phyloP scores from a whole-genome alignment of 1,140 invertebrate genomes.

The Drosophila ironensis region DNA sequence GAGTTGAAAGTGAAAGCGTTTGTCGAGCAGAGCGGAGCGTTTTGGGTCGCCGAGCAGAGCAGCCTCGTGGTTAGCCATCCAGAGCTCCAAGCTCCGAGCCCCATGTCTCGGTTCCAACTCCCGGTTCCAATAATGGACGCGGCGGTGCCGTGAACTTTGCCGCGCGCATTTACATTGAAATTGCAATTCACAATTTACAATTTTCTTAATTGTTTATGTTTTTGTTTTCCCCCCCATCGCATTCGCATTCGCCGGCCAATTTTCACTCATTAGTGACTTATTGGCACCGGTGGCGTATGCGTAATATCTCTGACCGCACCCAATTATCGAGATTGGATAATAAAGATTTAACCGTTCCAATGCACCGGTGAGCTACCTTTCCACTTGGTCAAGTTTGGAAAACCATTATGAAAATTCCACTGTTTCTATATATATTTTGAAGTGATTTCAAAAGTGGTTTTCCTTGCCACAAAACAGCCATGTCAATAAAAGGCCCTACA shows the following conservation, averaged over 20 bases:
- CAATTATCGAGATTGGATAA: slow-evolving; percentile 13
- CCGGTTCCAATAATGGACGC: slow-evolving; percentile 14
- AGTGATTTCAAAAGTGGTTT: too few relatives aligned
- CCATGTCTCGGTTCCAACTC: slow-evolving; percentile 3
- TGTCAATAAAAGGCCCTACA: neutral
- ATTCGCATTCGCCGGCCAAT: slow-evolving; percentile 53
- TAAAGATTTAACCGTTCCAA: neutral
- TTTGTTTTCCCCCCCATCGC: too few relatives aligned
- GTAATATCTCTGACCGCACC: slow-evolving; percentile 40
- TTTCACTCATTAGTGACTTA: slow-evolving; percentile 64
- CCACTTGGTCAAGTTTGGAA: neutral
- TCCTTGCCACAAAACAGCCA: too few relatives aligned
- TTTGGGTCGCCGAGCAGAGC: slow-evolving; percentile 48
- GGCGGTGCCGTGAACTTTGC: slow-evolving; percentile 57
- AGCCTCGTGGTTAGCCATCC: slow-evolving; percentile 14
- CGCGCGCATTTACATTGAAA: slow-evolving; percentile 63
- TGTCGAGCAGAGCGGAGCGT: slow-evolving; percentile 33
- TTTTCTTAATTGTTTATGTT: slow-evolving; percentile 67
- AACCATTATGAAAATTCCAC: too few relatives aligned
- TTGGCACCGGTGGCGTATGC: slow-evolving; percentile 19
- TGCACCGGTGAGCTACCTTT: neutral
- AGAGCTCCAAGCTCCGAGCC: slow-evolving; percentile 12
- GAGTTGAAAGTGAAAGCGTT: slow-evolving; percentile 74
- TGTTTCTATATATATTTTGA: too few relatives aligned
- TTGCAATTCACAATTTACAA: slow-evolving; percentile 72